phyloP scores from a whole-genome alignment of 2,888 invertebrate genomes.

The Carpatolechia fugitivella region DNA sequence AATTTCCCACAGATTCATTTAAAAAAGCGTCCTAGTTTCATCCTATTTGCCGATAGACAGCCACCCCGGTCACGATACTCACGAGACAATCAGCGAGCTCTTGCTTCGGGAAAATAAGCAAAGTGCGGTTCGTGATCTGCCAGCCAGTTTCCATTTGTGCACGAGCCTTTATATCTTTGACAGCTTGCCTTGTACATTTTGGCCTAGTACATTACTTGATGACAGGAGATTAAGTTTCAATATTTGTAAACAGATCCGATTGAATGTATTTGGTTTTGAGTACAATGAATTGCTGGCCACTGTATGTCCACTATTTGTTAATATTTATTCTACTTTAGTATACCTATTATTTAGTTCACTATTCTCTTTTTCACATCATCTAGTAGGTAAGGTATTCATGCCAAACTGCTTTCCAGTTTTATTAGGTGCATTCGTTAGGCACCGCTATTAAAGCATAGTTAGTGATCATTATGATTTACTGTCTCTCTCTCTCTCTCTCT shows the following conservation, averaged over 20 bases:
- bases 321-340: no score
- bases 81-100: slow-evolving; percentile 36
- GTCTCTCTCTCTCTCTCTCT: not conserved
- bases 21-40: slow-evolving; percentile 8
- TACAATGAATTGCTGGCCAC: no score
- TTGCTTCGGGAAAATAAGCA: slow-evolving; percentile 46
- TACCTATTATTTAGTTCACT: no score
- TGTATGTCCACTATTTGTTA: no score
- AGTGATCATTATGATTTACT: slow-evolving; percentile 17
- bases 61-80: slow-evolving; percentile 35
- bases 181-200: slow-evolving; percentile 16
- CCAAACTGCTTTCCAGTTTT: not conserved
- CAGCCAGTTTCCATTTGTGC: slow-evolving; percentile 45
- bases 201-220: not conserved
- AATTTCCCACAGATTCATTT: not conserved
- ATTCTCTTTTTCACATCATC: no score
- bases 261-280: not conserved
- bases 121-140: slow-evolving; percentile 46
- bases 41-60: slow-evolving; percentile 21
- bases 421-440: slow-evolving; percentile 2
- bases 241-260: slow-evolving; percentile 7
- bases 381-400: no score
- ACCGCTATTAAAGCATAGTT: slow-evolving; percentile 13
- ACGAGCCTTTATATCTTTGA: slow-evolving; percentile 29
- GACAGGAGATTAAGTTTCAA: slow-evolving; percentile 8